Conservation (phyloP, 2,113 vertebrate species). For the Vidua chalybeata region DNA sequence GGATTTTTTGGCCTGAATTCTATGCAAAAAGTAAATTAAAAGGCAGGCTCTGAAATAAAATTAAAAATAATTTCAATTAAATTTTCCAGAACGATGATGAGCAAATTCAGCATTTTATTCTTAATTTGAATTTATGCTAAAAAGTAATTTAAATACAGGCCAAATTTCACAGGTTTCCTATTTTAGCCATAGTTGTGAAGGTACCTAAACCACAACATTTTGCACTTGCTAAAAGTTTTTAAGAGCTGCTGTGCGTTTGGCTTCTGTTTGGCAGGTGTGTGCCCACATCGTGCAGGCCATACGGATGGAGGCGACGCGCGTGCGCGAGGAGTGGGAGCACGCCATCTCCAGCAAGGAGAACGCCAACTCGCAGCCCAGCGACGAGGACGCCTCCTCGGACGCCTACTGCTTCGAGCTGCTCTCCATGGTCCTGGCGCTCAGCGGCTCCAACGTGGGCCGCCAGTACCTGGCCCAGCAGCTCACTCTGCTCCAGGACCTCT, state of each 20-base stretch:
- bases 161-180: neutral
- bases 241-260: neutral
- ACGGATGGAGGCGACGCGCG: conserved; percentile 96
- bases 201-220: fast-evolving
- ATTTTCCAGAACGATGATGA: neutral
- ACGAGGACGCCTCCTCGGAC: conserved; percentile 93
- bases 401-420: conserved; percentile 98
- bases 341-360: conserved; percentile 99
- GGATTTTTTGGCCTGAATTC: neutral
- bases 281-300: conserved; percentile 98
- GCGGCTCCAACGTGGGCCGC: conserved; percentile 95
- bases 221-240: fast-evolving
- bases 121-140: neutral
- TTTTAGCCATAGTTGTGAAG: neutral
- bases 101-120: neutral
- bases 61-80: neutral
- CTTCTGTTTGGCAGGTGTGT: conserved; percentile 81
- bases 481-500: conserved; percentile 96
- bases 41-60: neutral
- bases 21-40: neutral
- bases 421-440: conserved; percentile 96
- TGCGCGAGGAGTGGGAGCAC: conserved; percentile 98
- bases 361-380: conserved; percentile 95
- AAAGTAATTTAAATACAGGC: neutral
- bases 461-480: conserved; percentile 97